Base-by-base conservation (phyloP, 2,113 vertebrate genomes). In the Heterocephalus glaber region DNA sequence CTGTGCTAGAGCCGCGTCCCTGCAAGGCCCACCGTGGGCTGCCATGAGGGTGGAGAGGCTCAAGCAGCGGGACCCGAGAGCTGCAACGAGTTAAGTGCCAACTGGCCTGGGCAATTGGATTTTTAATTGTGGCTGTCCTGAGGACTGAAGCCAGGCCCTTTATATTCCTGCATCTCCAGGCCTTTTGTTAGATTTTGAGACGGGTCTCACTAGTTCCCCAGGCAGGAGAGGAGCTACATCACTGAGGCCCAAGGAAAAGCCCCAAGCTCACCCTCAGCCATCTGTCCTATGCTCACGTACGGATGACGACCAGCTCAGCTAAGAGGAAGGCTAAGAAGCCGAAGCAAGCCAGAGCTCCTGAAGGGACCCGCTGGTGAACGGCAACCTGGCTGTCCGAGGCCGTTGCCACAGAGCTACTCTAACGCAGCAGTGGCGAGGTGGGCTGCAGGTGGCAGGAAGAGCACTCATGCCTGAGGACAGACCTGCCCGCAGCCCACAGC, bases 391-490 rank as follows among this genome's bases (percentile, higher is more conserved):
- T 44, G 38, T 44, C 58, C 49, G 1, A 49, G 68, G 11, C 4
- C 4, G 1, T 7, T 13, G 4, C 33, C 20, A 41, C 3, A 4
- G 52, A 54, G 58, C 52, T 38, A 11, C 28, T 33, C 35, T 70
- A 54, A 30, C 2, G 54, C 58, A 58, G 26, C 28, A 3, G 49
- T 19, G 58, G 20, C 7, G 0, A 52, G 65, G 16, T 28, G 22
- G 47, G 56, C 92, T 17, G 30, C 41, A 38, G 65, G 7, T 0
- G 28, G 33, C 47, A n/a, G 63, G 12, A 26, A 38, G 12, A 16
- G 2, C 2, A 20, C 0, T 14, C 0, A 0, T 9, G 2, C 33
- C 12, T 19, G 2, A 72, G 33, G 19, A 74, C 11, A 24, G 47
- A 35, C 5, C 26, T 1, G n/a, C 1, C n/a, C 58, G 13, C 1